Conservation (phyloP, 1,140 invertebrate species). For the Drosophila kanapiae region DNA sequence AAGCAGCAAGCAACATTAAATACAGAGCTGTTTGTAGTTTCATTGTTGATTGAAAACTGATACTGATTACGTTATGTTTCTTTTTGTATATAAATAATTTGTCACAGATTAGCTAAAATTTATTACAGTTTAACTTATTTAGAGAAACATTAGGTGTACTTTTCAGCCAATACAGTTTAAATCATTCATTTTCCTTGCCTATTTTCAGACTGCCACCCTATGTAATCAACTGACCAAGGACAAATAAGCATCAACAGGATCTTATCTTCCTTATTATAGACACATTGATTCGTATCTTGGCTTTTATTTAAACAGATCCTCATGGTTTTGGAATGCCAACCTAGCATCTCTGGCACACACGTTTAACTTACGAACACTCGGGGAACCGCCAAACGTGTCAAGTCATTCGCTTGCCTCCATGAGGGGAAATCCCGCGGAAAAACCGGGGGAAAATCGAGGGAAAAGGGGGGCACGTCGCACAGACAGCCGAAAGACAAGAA, state of each 20-base stretch:
- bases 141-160: too few relatives aligned
- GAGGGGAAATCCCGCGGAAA: constrained; percentile 23
- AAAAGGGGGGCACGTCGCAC: constrained; percentile 1
- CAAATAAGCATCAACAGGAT: too few relatives aligned
- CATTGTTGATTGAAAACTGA: too few relatives aligned
- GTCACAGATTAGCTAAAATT: neutral
- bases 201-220: too few relatives aligned
- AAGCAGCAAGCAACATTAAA: too few relatives aligned
- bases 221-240: too few relatives aligned
- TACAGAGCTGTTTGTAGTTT: too few relatives aligned
- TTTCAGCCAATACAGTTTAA: too few relatives aligned
- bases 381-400: constrained; percentile 59
- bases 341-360: constrained; percentile 16
- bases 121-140: too few relatives aligned
- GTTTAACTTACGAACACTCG: constrained; percentile 11
- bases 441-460: constrained; percentile 1
- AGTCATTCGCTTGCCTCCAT: constrained; percentile 42
- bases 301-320: neutral
- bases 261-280: too few relatives aligned
- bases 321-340: constrained; percentile 6
- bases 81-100: neutral
- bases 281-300: neutral
- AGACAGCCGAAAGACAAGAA: constrained; percentile 78
- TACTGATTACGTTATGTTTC: too few relatives aligned
- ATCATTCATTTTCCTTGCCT: too few relatives aligned